Evolutionary conservation across 2,888 invertebrate species (phyloP).

Genomic region (Drosophila leonis): DNA sequence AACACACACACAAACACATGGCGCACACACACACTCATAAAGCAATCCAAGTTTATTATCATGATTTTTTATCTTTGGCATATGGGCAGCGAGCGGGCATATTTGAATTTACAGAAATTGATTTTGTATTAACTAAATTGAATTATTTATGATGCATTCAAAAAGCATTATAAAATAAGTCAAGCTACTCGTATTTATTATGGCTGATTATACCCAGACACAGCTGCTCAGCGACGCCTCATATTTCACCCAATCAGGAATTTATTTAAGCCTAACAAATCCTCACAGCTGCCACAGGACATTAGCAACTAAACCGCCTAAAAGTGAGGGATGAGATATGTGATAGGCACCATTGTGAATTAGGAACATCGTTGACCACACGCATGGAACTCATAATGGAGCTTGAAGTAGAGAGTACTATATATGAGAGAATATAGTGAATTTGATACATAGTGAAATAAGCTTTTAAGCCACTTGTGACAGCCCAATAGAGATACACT

Average conservation of each 20-base stretch:
- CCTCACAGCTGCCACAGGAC: conserved; percentile 56
- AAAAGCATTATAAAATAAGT: conserved; percentile 59
- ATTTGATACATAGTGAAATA: not conserved
- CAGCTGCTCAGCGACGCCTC: conserved; percentile 55
- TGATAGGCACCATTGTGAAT: conserved; percentile 5
- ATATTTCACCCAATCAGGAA: conserved; percentile 58
- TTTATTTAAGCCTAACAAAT: conserved; percentile 65
- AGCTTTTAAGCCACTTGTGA: not conserved
- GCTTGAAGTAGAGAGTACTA: no score
- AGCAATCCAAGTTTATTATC: conserved; percentile 49
- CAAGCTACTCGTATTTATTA: conserved; percentile 47
- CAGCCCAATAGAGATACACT: not conserved
- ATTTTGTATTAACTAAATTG: conserved; percentile 74
- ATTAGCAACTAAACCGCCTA: conserved; percentile 10
- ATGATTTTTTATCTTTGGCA: conserved; percentile 59
- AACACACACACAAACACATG: not conserved
- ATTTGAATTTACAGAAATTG: conserved; percentile 70
- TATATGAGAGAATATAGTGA: not conserved
- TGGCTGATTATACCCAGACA: conserved; percentile 40
- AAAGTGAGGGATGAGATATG: conserved; percentile 2
- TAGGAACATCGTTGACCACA: conserved; percentile 32
- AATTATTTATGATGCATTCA: conserved; percentile 71
- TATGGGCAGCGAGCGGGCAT: conserved; percentile 22
- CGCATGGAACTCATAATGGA: conserved; percentile 1
- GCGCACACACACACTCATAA: conserved; percentile 1